Evolutionary conservation across 2,888 invertebrate genomes (phyloP).

Genomic region (Drosophila borealis): DNA sequence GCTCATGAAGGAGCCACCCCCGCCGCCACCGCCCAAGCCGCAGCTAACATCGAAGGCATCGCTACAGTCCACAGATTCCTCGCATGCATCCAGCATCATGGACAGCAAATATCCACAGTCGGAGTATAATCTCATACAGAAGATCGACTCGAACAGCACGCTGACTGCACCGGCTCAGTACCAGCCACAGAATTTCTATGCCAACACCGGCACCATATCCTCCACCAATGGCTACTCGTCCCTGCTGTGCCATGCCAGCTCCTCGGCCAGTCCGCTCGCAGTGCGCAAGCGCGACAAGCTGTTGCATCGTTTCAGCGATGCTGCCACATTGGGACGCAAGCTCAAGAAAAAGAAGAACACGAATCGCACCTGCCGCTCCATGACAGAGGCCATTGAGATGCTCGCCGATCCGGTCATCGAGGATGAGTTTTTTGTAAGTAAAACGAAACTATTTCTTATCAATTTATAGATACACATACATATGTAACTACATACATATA

Average conservation of each 20-base stretch:
- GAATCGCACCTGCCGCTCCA: slow-evolving; percentile 84
- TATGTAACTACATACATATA: not conserved
- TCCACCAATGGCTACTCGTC: slow-evolving; percentile 71
- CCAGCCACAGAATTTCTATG: slow-evolving; percentile 83
- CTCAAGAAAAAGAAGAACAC: slow-evolving; percentile 85
- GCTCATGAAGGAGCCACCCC: slow-evolving; percentile 84
- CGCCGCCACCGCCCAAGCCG: slow-evolving; percentile 83
- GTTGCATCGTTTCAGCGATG: slow-evolving; percentile 84
- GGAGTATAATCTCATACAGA: slow-evolving; percentile 84
- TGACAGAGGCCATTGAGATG: slow-evolving; percentile 85
- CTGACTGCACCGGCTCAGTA: slow-evolving; percentile 78
- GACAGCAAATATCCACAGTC: slow-evolving; percentile 83
- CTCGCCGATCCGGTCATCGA: slow-evolving; percentile 85
- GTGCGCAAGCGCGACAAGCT: slow-evolving; percentile 84
- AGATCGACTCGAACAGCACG: slow-evolving; percentile 81
- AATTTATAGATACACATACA: slow-evolving; percentile 9
- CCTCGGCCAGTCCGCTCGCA: slow-evolving; percentile 82
- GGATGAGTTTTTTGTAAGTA: slow-evolving; percentile 85
- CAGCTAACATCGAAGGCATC: slow-evolving; percentile 75
- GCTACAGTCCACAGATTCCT: slow-evolving; percentile 66
- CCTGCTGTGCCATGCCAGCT: slow-evolving; percentile 82
- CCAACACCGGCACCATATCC: slow-evolving; percentile 76
- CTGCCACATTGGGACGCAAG: slow-evolving; percentile 84
- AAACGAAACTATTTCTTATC: slow-evolving; percentile 39
- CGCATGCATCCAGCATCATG: slow-evolving; percentile 72